Evolutionary conservation across 2,113 vertebrate species (phyloP).

Genomic region (Mystacornis crossleyi): DNA sequence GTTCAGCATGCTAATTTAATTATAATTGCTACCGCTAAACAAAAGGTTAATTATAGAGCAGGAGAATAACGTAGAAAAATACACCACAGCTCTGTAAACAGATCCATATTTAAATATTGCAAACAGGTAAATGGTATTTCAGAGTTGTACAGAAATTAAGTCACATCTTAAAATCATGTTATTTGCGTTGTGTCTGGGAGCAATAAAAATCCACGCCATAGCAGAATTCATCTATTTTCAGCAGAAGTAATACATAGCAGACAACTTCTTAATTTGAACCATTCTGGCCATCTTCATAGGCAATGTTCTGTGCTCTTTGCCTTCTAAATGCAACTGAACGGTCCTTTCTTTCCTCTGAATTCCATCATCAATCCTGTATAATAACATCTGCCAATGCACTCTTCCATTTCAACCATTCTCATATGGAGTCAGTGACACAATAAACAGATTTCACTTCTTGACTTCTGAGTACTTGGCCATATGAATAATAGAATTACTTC

Average conservation of each 20-base stretch:
- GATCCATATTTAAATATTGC: neutral
- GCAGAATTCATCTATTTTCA: neutral
- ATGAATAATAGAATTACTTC: neutral
- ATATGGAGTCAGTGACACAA: neutral
- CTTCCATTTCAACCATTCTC: neutral
- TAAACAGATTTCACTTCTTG: neutral
- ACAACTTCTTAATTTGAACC: neutral
- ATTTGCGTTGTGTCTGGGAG: neutral
- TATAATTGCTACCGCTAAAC: constrained; percentile 2
- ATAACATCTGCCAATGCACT: neutral
- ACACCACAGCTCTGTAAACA: neutral
- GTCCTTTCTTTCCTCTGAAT: neutral
- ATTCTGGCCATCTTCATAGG: neutral
- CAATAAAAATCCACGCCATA: neutral
- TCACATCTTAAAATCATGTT: neutral
- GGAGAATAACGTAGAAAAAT: neutral
- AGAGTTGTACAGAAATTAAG: neutral
- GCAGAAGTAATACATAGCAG: neutral
- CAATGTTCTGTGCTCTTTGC: neutral
- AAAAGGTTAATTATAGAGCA: constrained; percentile 31
- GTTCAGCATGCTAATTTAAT: constrained; percentile 1
- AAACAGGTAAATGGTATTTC: neutral
- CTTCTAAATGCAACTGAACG: neutral
- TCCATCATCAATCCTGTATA: neutral
- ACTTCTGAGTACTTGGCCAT: neutral